phyloP scores from a whole-genome alignment of 2,113 vertebrate species.

The Embiotoca jacksoni region DNA sequence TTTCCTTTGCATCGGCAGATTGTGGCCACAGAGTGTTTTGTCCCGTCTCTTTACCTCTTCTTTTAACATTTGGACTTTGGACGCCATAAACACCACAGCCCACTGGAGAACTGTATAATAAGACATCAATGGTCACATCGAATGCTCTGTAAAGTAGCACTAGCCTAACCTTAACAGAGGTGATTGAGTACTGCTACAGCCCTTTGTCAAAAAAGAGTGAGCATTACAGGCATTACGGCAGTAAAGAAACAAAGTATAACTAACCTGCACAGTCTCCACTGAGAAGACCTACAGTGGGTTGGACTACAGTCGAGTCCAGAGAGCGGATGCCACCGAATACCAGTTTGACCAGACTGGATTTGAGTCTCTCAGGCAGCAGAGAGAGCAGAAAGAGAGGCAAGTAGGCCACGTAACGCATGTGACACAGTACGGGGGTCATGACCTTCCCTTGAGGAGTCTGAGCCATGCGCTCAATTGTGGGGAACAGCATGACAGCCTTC shows the following conservation, averaged over 20 bases:
- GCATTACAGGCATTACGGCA: background rate
- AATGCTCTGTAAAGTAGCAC: too few relatives aligned
- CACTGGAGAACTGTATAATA: too few relatives aligned
- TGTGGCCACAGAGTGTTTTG: too few relatives aligned
- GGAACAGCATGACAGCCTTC: slow-evolving; percentile 92
- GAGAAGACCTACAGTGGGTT: slow-evolving; percentile 82
- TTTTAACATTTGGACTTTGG: too few relatives aligned
- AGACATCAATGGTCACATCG: too few relatives aligned
- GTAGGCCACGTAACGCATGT: slow-evolving; percentile 89
- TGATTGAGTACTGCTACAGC: too few relatives aligned
- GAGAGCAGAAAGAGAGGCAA: slow-evolving; percentile 89
- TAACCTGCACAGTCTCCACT: slow-evolving; percentile 91
- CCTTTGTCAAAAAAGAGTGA: too few relatives aligned
- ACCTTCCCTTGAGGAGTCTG: slow-evolving; percentile 90
- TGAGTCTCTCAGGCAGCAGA: slow-evolving; percentile 87
- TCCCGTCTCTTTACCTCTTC: too few relatives aligned
- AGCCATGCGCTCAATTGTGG: slow-evolving; percentile 95
- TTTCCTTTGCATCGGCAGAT: too few relatives aligned
- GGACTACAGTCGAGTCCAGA: slow-evolving; percentile 75
- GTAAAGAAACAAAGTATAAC: slow-evolving; percentile 44
- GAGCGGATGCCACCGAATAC: slow-evolving; percentile 71
- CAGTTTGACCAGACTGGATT: slow-evolving; percentile 82
- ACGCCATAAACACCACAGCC: too few relatives aligned
- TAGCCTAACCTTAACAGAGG: too few relatives aligned
- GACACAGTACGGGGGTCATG: slow-evolving; percentile 91